A percentile compares a stretch with the other conserved stretches of the same genome.
Evolutionary conservation across 2,113 vertebrate species (phyloP).

Genomic region (Dicerorhinus sumatrensis): DNA sequence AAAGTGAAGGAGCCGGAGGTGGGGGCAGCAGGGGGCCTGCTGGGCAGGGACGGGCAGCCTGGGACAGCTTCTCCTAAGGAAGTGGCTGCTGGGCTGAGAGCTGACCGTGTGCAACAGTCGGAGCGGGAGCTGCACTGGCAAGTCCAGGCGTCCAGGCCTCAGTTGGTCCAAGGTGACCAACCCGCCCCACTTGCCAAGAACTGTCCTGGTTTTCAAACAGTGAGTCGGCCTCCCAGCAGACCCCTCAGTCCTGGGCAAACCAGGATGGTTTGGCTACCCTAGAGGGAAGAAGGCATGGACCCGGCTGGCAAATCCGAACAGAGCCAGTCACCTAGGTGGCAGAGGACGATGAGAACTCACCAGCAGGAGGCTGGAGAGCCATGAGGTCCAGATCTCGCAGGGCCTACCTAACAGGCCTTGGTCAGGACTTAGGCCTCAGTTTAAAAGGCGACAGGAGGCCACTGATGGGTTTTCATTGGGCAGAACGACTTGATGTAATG

Average conservation of each 20-base stretch:
- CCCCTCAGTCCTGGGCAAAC: background rate
- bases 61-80: background rate
- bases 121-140: rapidly evolving
- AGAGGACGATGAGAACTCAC: background rate
- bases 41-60: rapidly evolving
- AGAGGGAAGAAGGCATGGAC: background rate
- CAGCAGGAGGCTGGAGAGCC: background rate
- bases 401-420: background rate
- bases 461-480: background rate
- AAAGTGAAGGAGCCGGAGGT: background rate
- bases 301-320: background rate
- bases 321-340: background rate
- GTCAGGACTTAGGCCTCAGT: background rate
- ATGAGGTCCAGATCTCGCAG: rapidly evolving
- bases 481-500: background rate
- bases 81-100: background rate
- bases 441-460: background rate
- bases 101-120: rapidly evolving
- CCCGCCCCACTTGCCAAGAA: background rate
- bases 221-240: background rate
- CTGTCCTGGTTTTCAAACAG: background rate
- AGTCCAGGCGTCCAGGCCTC: background rate
- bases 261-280: background rate
- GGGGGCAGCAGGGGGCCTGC: background rate
- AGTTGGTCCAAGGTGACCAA: background rate